Evolutionary conservation across 2,888 invertebrate species (phyloP).

Genomic region (Thereva unica): DNA sequence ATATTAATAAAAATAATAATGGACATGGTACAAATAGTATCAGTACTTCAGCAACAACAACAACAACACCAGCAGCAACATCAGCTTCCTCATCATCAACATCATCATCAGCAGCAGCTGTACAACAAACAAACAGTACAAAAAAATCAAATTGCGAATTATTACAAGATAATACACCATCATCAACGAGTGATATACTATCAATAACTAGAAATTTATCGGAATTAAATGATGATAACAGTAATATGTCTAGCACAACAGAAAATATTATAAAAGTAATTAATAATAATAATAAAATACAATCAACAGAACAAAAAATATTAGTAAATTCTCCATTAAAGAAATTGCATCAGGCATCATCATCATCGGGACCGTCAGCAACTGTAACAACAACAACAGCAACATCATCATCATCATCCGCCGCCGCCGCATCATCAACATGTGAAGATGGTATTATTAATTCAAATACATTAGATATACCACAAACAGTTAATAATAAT

Average conservation of each 20-base stretch:
- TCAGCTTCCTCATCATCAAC: not conserved
- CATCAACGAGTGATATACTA: no score
- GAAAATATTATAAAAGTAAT: no score
- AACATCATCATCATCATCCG: not conserved
- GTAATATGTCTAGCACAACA: no score
- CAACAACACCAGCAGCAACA: not conserved
- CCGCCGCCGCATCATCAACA: no score
- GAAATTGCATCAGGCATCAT: no score
- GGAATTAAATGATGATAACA: no score
- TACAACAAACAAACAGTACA: not conserved
- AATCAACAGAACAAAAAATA: no score
- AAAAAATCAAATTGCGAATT: not conserved
- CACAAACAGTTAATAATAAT: slow-evolving; percentile 8
- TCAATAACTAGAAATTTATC: no score
- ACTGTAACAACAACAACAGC: not conserved
- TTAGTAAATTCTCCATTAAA: no score
- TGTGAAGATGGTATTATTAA: not conserved
- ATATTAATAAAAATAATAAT: not conserved
- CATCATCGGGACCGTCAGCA: not conserved
- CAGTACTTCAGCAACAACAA: not conserved
- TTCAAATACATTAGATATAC: not conserved
- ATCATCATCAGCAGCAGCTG: not conserved
- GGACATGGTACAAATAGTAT: not conserved
- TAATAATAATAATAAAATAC: no score
- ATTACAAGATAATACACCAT: no score